phyloP scores from a whole-genome alignment of 2,888 invertebrate genomes.

The Brachypalpus laphriformis region DNA sequence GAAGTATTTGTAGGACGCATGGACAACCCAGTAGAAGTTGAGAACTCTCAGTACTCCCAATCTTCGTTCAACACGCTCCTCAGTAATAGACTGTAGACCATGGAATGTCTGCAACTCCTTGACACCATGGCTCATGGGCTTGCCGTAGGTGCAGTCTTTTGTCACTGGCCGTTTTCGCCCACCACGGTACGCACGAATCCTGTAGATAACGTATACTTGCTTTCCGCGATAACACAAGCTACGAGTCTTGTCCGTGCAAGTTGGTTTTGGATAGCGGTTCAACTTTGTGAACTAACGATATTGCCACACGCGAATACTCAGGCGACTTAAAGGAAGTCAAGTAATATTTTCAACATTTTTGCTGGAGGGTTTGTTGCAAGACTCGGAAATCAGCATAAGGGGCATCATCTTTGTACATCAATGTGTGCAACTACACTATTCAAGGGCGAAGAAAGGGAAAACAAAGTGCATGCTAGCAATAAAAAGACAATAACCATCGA shows the following conservation, averaged over 20 bases:
- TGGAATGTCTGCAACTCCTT: slow-evolving; percentile 98
- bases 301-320: slow-evolving; percentile 99
- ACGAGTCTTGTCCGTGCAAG: slow-evolving; percentile 99
- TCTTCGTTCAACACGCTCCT: slow-evolving; percentile 98
- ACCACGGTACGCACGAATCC: slow-evolving; percentile 98
- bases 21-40: slow-evolving; percentile 99
- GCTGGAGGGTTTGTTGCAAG: too few species aligned
- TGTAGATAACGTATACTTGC: slow-evolving; percentile 98
- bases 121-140: slow-evolving; percentile 99
- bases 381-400: too few species aligned
- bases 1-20: slow-evolving; percentile 99
- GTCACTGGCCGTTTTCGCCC: slow-evolving; percentile 99
- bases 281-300: slow-evolving; percentile 98
- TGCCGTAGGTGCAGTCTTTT: slow-evolving; percentile 99
- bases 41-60: slow-evolving; percentile 97
- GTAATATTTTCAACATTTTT: too few species aligned
- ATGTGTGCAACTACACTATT: too few species aligned
- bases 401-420: too few species aligned
- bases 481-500: too few species aligned
- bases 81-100: slow-evolving; percentile 97
- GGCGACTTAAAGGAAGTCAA: too few species aligned
- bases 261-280: slow-evolving; percentile 97
- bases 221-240: slow-evolving; percentile 98
- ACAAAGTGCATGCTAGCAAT: too few species aligned
- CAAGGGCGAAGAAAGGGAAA: too few species aligned